A percentile compares a stretch with the other conserved stretches of the same genome.
Evolutionary conservation across 2,888 invertebrate species (phyloP).

Genomic region (Cordilura impudica): DNA sequence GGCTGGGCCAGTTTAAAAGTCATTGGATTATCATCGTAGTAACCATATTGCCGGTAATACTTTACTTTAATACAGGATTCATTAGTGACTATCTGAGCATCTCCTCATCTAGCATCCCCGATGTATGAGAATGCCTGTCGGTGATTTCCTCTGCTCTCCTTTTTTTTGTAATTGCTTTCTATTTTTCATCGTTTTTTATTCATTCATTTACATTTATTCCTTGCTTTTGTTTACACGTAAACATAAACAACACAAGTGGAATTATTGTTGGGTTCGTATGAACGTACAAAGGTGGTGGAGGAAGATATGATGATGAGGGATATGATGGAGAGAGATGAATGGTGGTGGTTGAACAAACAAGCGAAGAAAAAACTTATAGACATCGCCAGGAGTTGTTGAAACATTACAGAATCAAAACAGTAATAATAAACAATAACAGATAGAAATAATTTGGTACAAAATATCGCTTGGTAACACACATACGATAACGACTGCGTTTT

Average conservation of each 20-base stretch:
- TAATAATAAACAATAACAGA: constrained; percentile 10
- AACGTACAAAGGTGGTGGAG: constrained; percentile 2
- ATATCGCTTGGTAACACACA: constrained; percentile 42
- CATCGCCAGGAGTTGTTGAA: constrained; percentile 26
- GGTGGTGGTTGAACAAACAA: neutral
- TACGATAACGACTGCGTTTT: constrained; percentile 6
- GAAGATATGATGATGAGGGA: neutral
- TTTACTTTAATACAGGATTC: too few relatives aligned
- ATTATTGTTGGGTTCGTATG: constrained; percentile 5
- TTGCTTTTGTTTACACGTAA: constrained; percentile 47
- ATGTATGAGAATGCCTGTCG: neutral
- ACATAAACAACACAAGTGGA: constrained; percentile 35
- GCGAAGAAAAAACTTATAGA: constrained; percentile 13
- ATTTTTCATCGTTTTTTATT: neutral
- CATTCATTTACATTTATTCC: constrained; percentile 19
- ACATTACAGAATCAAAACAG: constrained; percentile 29
- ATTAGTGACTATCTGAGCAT: too few relatives aligned
- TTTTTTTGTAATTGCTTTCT: constrained; percentile 15
- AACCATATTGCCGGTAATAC: too few relatives aligned
- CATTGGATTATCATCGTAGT: too few relatives aligned
- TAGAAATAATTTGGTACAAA: neutral
- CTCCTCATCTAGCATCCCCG: neutral
- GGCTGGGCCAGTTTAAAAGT: too few relatives aligned
- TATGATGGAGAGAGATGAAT: neutral
- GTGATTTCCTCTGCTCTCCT: constrained; percentile 20